Conservation (phyloP, 2,797 vertebrate genomes). For the Fistularia tabacaria region DNA sequence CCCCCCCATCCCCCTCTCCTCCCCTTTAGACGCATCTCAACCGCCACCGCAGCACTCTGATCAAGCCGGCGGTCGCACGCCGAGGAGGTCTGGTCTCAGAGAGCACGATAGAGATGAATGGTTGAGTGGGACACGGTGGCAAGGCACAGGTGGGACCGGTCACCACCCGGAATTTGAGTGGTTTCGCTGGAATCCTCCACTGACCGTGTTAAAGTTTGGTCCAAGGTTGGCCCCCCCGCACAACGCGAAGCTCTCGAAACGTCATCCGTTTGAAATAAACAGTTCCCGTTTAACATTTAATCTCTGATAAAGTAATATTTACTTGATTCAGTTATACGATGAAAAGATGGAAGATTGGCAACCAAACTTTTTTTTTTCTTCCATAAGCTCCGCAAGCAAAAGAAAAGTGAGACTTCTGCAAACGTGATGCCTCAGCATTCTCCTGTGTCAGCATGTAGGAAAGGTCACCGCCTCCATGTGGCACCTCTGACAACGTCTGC, state of each 20-base stretch:
- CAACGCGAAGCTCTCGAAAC: too few species aligned
- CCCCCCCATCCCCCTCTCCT: conserved; percentile 46
- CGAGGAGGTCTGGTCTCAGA: conserved; percentile 14
- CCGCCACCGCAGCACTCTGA: conserved; percentile 34
- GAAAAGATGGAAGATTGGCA: too few species aligned
- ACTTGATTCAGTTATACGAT: too few species aligned
- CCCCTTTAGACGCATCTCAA: conserved; percentile 29
- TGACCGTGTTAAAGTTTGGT: too few species aligned
- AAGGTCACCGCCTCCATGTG: conserved; percentile 26
- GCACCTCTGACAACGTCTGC: conserved; percentile 30
- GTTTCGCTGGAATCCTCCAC: too few species aligned
- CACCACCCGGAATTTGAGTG: too few species aligned
- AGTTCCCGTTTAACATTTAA: too few species aligned
- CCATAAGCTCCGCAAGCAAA: too few species aligned
- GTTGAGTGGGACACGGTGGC: conserved; percentile 10
- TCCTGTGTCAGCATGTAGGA: conserved; percentile 9
- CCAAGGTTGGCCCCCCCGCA: too few species aligned
- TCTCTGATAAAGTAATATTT: too few species aligned
- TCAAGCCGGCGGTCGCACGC: conserved; percentile 44
- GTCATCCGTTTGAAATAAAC: too few species aligned
- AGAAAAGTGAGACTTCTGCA: conserved; percentile 14
- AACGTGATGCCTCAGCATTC: conserved; percentile 8
- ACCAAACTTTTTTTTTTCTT: too few species aligned
- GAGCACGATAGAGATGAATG: not conserved
- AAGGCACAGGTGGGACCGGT: not conserved